Evolutionary conservation across 2,113 vertebrate genomes (phyloP).

Genomic region (Sander lucioperca): DNA sequence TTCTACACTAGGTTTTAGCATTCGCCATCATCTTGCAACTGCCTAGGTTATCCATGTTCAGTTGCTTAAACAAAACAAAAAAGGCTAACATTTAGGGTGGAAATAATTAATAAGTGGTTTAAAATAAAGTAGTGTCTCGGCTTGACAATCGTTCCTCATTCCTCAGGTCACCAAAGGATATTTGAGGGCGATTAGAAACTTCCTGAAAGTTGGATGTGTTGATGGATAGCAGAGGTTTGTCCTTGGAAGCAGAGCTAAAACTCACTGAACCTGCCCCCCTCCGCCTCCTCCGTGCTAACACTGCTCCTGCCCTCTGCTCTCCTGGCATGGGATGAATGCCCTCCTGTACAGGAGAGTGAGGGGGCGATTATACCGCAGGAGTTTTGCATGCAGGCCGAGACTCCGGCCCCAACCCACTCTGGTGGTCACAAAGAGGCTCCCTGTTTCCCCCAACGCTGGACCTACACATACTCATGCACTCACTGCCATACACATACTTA

Average conservation of each 20-base stretch:
- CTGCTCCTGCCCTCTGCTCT: constrained; percentile 48
- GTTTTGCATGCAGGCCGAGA: constrained; percentile 75
- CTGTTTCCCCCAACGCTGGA: constrained; percentile 65
- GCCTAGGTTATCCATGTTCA: background rate
- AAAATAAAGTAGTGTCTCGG: too few species aligned
- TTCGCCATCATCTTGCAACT: background rate
- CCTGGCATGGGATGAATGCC: constrained; percentile 80
- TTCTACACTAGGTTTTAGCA: too few species aligned
- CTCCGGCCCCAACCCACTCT: constrained; percentile 75
- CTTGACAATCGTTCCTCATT: background rate
- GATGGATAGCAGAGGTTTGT: constrained; percentile 24
- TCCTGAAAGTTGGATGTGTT: constrained; percentile 9
- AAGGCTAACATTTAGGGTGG: too few species aligned
- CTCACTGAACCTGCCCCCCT: constrained; percentile 42
- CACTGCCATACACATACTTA: constrained; percentile 30
- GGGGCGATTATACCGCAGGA: constrained; percentile 70
- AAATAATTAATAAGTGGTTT: background rate
- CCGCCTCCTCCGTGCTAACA: constrained; percentile 7
- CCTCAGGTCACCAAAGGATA: background rate
- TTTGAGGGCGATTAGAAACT: background rate
- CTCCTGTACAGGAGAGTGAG: constrained; percentile 77
- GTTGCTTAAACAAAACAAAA: background rate
- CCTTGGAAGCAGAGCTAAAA: constrained; percentile 25
- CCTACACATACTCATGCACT: constrained; percentile 66
- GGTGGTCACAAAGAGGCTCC: constrained; percentile 77